Percentiles rank a stretch among this genome's conserved stretches.
Conservation (phyloP, 2,797 vertebrate species). For the Mareca penelope region DNA sequence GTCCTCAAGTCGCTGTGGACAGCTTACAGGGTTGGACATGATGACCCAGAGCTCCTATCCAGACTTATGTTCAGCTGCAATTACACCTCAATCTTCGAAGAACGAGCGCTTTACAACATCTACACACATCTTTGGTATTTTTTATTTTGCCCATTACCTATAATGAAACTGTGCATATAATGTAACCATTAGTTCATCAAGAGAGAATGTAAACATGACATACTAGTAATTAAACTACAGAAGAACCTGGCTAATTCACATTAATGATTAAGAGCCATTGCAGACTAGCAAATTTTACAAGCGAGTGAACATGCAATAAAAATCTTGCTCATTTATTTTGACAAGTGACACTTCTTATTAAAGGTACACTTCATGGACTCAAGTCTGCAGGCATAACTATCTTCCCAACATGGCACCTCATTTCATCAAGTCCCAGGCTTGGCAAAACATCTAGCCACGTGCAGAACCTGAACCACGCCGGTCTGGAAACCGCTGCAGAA, state of each 20-base stretch:
- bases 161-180: neutral
- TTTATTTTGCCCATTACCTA: neutral
- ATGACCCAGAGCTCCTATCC: neutral
- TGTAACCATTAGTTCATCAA: conserved; percentile 33
- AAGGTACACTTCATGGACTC: neutral
- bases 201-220: conserved; percentile 56
- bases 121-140: neutral
- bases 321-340: conserved; percentile 44
- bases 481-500: accelerated
- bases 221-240: conserved; percentile 53
- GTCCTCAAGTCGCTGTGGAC: accelerated
- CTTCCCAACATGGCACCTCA: conserved; percentile 1
- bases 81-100: accelerated
- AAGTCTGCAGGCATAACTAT: neutral
- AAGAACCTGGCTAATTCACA: conserved; percentile 61
- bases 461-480: neutral
- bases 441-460: neutral
- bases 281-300: conserved; percentile 58
- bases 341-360: conserved; percentile 56
- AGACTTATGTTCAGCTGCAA: accelerated
- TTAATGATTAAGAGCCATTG: conserved; percentile 47
- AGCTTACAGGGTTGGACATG: accelerated
- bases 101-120: neutral
- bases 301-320: conserved; percentile 43
- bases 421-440: neutral